These are phyloP conservation scores for Acleris holmiana DNA, from an alignment of 2,888 invertebrate genomes.

Conservation along the genomic window DNA sequence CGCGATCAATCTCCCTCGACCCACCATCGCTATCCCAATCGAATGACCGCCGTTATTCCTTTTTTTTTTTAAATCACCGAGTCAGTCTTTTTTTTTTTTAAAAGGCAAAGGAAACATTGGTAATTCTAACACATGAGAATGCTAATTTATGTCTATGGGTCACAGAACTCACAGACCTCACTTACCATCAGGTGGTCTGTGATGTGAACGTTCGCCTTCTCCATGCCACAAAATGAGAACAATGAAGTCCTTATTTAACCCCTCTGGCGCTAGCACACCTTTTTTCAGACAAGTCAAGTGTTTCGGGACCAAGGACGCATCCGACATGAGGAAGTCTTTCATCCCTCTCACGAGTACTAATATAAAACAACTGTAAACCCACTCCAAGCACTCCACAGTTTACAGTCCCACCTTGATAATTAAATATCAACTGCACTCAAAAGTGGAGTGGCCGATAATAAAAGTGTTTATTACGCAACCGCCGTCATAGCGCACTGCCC, in stretches of 20 bases:
- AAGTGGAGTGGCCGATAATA: slow-evolving; percentile 39
- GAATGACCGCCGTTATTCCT: too few species aligned
- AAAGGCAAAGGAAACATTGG: too few species aligned
- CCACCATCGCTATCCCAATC: too few species aligned
- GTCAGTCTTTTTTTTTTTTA: too few species aligned
- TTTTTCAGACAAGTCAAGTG: not conserved
- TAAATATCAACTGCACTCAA: slow-evolving; percentile 38
- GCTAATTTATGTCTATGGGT: too few species aligned
- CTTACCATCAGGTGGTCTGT: too few species aligned
- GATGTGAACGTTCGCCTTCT: too few species aligned
- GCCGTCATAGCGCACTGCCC: slow-evolving; percentile 39
- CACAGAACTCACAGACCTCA: too few species aligned
- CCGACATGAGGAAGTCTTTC: not conserved
- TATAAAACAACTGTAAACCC: slow-evolving; percentile 32
- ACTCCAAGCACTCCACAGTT: slow-evolving; percentile 22
- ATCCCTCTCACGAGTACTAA: slow-evolving; percentile 6
- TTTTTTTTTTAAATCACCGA: too few species aligned
- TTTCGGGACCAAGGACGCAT: not conserved
- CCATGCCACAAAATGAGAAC: too few species aligned
- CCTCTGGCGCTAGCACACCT: not conserved
- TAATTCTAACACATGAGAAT: too few species aligned
- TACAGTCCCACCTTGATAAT: slow-evolving; percentile 35
- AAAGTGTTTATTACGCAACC: slow-evolving; percentile 41
- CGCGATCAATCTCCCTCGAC: too few species aligned
- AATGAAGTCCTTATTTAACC: not conserved